Conservation (phyloP, 2,113 vertebrate genomes). For the Nerophis ophidion region DNA sequence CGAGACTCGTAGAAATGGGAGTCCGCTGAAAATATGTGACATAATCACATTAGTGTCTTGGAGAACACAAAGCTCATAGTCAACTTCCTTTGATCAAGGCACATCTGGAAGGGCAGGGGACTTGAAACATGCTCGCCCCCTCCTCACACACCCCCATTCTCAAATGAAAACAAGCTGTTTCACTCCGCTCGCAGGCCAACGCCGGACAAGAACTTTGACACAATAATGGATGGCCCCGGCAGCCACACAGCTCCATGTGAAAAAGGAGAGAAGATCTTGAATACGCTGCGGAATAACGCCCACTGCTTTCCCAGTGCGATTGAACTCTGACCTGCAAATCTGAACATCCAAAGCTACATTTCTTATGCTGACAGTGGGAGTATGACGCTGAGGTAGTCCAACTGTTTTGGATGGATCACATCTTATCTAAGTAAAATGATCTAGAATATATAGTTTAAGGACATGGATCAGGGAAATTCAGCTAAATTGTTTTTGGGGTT, state of each 20-base stretch:
- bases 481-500: no score
- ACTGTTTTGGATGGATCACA: not conserved
- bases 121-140: constrained; percentile 51
- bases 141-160: constrained; percentile 60
- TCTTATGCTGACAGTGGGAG: constrained; percentile 51
- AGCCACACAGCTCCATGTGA: constrained; percentile 57
- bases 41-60: constrained; percentile 73
- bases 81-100: constrained; percentile 69
- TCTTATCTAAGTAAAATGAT: no score
- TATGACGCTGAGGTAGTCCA: constrained; percentile 30
- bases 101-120: constrained; percentile 60
- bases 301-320: constrained; percentile 73
- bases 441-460: no score
- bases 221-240: constrained; percentile 70
- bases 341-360: constrained; percentile 52
- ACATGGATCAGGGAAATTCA: no score
- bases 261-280: constrained; percentile 64
- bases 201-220: constrained; percentile 70
- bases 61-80: constrained; percentile 74
- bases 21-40: constrained; percentile 73
- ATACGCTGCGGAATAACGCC: constrained; percentile 68
- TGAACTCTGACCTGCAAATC: constrained; percentile 65
- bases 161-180: constrained; percentile 76
- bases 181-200: constrained; percentile 62
- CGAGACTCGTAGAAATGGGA: constrained; percentile 70